phyloP scores from a whole-genome alignment of 1,140 invertebrate species.

The Physella acuta region DNA sequence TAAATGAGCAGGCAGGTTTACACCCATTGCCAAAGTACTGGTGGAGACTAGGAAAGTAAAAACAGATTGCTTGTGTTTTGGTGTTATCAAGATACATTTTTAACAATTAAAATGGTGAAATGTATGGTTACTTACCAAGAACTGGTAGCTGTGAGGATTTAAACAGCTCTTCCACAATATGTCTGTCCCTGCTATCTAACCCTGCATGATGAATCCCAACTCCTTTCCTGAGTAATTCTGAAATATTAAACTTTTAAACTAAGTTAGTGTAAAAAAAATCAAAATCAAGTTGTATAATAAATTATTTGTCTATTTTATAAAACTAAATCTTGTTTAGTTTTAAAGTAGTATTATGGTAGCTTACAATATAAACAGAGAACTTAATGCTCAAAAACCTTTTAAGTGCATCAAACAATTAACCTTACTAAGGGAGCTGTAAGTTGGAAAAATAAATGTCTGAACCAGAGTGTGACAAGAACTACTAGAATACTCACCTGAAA shows the following conservation, averaged over 20 bases:
- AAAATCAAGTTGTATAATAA: neutral
- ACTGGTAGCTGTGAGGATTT: slow-evolving; percentile 68
- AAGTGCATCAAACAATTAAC: too few relatives aligned
- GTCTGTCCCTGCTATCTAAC: slow-evolving; percentile 68
- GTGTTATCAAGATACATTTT: too few relatives aligned
- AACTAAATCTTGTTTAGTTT: neutral
- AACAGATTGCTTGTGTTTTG: neutral
- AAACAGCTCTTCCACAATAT: slow-evolving; percentile 70
- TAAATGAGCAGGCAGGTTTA: slow-evolving; percentile 80
- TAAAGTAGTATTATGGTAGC: too few relatives aligned
- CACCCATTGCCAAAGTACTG: slow-evolving; percentile 71
- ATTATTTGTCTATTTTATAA: neutral
- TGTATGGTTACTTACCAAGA: slow-evolving; percentile 63
- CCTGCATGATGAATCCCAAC: slow-evolving; percentile 80
- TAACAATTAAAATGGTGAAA: too few relatives aligned
- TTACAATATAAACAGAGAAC: too few relatives aligned
- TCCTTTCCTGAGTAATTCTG: slow-evolving; percentile 65
- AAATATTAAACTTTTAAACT: slow-evolving; percentile 27
- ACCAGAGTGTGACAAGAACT: too few relatives aligned
- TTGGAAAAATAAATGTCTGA: too few relatives aligned
- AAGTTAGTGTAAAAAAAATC: neutral
- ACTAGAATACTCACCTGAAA: slow-evolving; percentile 62
- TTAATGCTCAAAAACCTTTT: too few relatives aligned
- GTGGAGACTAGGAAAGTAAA: slow-evolving; percentile 51
- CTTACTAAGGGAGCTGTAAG: too few relatives aligned